These are phyloP conservation scores for Geotrupes spiniger DNA, from an alignment of 2,888 invertebrate genomes.

Conservation along the genomic window DNA sequence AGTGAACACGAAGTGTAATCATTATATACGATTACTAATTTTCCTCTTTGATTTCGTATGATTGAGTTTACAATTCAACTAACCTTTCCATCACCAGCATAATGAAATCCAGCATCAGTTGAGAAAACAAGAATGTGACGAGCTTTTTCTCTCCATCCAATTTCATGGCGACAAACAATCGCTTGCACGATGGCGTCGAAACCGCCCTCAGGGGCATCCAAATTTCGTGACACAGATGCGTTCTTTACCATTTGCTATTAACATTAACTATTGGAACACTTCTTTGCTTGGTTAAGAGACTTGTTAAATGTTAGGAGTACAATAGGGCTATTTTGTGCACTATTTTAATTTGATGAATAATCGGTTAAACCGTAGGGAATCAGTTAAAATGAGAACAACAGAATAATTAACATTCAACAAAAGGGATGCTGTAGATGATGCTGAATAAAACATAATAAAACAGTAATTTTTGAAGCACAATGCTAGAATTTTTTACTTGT, in stretches of 20 bases:
- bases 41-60: too few species aligned
- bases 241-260: conserved; percentile 62
- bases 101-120: conserved; percentile 98
- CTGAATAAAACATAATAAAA: too few species aligned
- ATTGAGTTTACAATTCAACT: too few species aligned
- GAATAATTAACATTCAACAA: too few species aligned
- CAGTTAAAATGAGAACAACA: not conserved
- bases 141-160: conserved; percentile 94
- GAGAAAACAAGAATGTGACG: conserved; percentile 93
- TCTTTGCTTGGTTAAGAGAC: conserved; percentile 8
- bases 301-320: conserved; percentile 5
- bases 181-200: conserved; percentile 99
- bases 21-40: too few species aligned
- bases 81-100: conserved; percentile 99
- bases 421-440: too few species aligned
- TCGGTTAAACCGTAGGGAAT: not conserved
- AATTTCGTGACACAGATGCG: conserved; percentile 91
- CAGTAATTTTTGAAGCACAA: too few species aligned
- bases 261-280: conserved; percentile 1
- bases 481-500: too few species aligned
- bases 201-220: conserved; percentile 98
- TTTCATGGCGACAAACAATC: conserved; percentile 82
- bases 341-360: conserved; percentile 3
- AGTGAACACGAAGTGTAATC: too few species aligned
- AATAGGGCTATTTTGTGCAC: conserved; percentile 4